Evolutionary conservation across 2,888 invertebrate genomes (phyloP).

Genomic region (Aphidius colemani): DNA sequence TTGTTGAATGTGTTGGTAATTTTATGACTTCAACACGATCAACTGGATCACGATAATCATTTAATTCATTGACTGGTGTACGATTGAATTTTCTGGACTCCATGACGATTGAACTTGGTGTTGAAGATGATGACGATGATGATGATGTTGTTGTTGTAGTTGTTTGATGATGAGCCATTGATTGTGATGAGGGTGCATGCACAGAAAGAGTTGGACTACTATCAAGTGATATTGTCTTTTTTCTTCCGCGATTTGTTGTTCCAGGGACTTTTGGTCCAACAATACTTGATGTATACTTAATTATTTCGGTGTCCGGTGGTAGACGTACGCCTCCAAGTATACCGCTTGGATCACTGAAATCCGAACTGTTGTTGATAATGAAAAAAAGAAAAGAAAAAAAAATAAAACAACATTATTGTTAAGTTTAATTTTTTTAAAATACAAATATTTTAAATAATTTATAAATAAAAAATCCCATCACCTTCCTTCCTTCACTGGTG

Average conservation of each 20-base stretch:
- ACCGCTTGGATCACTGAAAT: slow-evolving; percentile 77
- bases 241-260: slow-evolving; percentile 81
- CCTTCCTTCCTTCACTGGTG: slow-evolving; percentile 58
- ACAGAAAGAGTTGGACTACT: slow-evolving; percentile 68
- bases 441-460: slow-evolving; percentile 8
- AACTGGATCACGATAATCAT: slow-evolving; percentile 53
- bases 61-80: slow-evolving; percentile 47
- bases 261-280: slow-evolving; percentile 86
- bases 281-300: slow-evolving; percentile 86
- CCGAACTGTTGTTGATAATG: slow-evolving; percentile 21
- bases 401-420: background rate
- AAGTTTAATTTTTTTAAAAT: background rate
- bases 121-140: too few species aligned
- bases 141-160: slow-evolving; percentile 40
- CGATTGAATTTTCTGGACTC: slow-evolving; percentile 60
- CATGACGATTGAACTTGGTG: slow-evolving; percentile 56
- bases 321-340: slow-evolving; percentile 82
- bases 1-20: slow-evolving; percentile 67
- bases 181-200: slow-evolving; percentile 61
- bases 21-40: slow-evolving; percentile 85
- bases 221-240: slow-evolving; percentile 87
- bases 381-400: slow-evolving; percentile 11
- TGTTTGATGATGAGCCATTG: slow-evolving; percentile 51
- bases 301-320: slow-evolving; percentile 88
- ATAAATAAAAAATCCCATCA: slow-evolving; percentile 38